Conservation (phyloP, 2,888 invertebrate species). For the Drepana falcataria region DNA sequence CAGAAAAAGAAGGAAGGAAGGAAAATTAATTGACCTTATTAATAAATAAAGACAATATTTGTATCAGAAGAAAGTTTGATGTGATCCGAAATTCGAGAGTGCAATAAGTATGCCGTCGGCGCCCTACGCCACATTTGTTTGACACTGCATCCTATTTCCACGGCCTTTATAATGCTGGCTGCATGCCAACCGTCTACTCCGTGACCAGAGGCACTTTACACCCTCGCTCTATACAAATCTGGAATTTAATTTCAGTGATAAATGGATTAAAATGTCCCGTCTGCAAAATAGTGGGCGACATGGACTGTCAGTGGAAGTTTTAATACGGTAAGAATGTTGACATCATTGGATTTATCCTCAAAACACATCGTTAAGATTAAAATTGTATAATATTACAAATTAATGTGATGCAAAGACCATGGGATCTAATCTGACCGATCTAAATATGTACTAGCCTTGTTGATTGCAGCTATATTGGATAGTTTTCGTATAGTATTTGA, state of each 20-base stretch:
- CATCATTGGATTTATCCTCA: not conserved
- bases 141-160: conserved; percentile 16
- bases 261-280: conserved; percentile 38
- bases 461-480: too few relatives aligned
- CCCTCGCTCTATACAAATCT: conserved; percentile 24
- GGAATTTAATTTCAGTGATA: conserved; percentile 38
- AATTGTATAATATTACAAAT: too few relatives aligned
- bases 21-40: too few relatives aligned
- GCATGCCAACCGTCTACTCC: conserved; percentile 21
- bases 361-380: too few relatives aligned
- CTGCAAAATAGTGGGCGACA: conserved; percentile 20
- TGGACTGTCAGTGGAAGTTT: conserved; percentile 14
- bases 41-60: too few relatives aligned
- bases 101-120: conserved; percentile 13
- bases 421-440: too few relatives aligned
- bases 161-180: conserved; percentile 20
- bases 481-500: too few relatives aligned
- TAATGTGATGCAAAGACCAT: too few relatives aligned
- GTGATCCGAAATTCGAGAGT: not conserved
- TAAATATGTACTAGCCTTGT: too few relatives aligned
- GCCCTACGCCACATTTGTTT: conserved; percentile 20
- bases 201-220: conserved; percentile 24
- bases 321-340: not conserved
- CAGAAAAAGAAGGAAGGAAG: too few relatives aligned
- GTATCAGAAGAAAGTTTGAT: too few relatives aligned